Conservation (phyloP, 2,113 vertebrate species). For the Anarhynchus alexandrinus region DNA sequence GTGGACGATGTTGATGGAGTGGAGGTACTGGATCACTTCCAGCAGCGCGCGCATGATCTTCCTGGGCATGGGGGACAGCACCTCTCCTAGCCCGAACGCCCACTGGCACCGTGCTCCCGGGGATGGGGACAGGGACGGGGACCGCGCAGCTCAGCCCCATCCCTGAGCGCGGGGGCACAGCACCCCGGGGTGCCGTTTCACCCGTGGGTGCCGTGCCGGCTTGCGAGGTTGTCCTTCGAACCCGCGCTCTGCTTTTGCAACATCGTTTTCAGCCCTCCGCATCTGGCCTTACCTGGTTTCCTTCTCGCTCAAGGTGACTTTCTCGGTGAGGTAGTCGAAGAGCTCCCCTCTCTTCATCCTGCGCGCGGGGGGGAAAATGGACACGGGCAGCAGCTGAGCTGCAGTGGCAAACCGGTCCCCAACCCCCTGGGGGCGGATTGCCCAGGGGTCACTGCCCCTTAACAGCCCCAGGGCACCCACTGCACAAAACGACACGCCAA, state of each 20-base stretch:
- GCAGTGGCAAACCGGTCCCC: neutral
- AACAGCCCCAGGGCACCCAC: neutral
- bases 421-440: neutral
- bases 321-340: constrained; percentile 98
- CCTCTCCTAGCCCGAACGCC: accelerated
- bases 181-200: neutral
- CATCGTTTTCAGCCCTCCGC: neutral
- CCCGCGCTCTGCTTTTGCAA: neutral
- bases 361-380: neutral
- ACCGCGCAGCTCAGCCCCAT: accelerated
- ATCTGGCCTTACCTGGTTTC: constrained; percentile 87
- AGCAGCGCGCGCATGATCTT: constrained; percentile 93
- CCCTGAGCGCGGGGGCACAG: neutral
- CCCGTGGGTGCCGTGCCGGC: accelerated
- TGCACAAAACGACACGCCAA: neutral
- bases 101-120: accelerated
- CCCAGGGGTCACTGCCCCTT: neutral
- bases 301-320: constrained; percentile 94
- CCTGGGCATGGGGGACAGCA: constrained; percentile 63
- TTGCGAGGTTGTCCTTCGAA: neutral
- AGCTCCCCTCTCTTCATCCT: constrained; percentile 98
- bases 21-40: constrained; percentile 89
- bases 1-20: constrained; percentile 90
- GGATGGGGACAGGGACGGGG: neutral
- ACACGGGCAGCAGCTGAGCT: neutral